phyloP scores from a whole-genome alignment of 1,140 invertebrate species.

The Aporrectodea caliginosa region DNA sequence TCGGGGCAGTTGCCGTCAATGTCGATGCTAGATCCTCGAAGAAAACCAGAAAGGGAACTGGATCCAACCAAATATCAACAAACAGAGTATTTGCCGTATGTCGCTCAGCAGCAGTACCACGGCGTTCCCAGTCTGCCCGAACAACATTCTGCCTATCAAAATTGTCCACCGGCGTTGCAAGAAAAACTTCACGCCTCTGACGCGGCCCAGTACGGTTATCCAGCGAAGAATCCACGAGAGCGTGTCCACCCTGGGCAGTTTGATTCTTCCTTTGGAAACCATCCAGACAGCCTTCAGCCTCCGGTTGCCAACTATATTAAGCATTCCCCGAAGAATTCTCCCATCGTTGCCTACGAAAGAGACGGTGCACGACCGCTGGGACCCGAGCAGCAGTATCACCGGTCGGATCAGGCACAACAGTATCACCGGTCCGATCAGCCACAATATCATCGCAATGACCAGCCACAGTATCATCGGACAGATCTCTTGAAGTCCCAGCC shows the following conservation, averaged over 20 bases:
- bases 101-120: background rate
- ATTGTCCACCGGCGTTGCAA: background rate
- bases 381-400: background rate
- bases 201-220: background rate
- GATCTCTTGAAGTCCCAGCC: background rate
- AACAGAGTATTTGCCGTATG: background rate
- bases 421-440: background rate
- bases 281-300: background rate
- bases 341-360: background rate
- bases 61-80: background rate
- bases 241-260: background rate
- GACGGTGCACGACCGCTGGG: background rate
- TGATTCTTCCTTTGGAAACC: background rate
- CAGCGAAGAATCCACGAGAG: background rate
- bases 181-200: background rate
- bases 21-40: background rate
- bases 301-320: background rate
- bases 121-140: background rate
- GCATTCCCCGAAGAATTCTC: background rate
- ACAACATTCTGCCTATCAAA: background rate
- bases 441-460: background rate
- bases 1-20: background rate
- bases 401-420: background rate
- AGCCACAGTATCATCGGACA: background rate
- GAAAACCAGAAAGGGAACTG: background rate